These are phyloP conservation scores for Emmelina monodactyla DNA, from an alignment of 2,888 invertebrate species.

Conservation along the genomic window DNA sequence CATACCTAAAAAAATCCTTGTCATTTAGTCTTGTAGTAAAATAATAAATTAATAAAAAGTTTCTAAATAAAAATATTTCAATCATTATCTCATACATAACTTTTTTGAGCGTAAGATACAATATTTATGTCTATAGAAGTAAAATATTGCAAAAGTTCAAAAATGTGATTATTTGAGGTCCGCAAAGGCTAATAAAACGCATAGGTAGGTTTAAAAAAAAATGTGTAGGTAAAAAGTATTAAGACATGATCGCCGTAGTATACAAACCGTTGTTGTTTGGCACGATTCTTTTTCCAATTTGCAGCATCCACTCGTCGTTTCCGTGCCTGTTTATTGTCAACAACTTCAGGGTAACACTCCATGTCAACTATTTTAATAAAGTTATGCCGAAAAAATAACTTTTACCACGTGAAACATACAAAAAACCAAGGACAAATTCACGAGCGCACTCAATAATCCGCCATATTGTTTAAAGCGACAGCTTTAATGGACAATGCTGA, in stretches of 20 bases:
- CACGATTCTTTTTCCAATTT: conserved; percentile 8
- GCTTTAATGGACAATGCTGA: conserved; percentile 5
- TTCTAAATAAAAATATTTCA: too few species aligned
- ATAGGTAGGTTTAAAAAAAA: too few species aligned
- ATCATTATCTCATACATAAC: too few species aligned
- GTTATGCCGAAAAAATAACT: conserved; percentile 4
- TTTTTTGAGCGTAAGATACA: too few species aligned
- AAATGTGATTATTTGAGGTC: too few species aligned
- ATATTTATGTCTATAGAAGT: too few species aligned
- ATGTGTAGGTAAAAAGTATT: too few species aligned
- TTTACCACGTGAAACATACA: conserved; percentile 1
- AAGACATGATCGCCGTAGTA: background rate
- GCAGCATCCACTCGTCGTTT: conserved; percentile 7
- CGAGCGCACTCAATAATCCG: conserved; percentile 3
- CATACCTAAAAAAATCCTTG: too few species aligned
- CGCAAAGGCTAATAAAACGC: too few species aligned
- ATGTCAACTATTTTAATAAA: conserved; percentile 2
- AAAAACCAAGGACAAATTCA: conserved; percentile 2
- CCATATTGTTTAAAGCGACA: conserved; percentile 6
- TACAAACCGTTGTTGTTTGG: conserved; percentile 6
- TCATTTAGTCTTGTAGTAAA: too few species aligned
- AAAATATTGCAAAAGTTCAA: too few species aligned
- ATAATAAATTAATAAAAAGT: too few species aligned
- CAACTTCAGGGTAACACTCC: conserved; percentile 9
- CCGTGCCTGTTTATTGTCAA: conserved; percentile 9